Evolutionary conservation across 1,140 invertebrate species (phyloP).

Genomic region (Antheraea mylitta): DNA sequence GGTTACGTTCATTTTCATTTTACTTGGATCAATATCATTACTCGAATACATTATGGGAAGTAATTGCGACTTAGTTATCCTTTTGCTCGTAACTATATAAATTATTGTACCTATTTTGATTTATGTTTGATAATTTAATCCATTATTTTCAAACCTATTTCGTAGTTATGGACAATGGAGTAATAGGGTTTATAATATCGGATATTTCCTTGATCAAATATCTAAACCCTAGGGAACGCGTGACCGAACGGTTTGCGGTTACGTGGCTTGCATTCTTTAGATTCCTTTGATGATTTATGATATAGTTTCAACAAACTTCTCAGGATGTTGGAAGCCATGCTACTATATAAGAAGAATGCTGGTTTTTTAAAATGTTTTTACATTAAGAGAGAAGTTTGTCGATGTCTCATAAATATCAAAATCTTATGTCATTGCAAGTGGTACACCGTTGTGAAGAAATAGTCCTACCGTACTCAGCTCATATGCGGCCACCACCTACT

Average conservation of each 20-base stretch:
- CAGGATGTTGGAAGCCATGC: no score
- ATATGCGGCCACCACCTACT: no score
- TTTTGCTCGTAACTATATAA: neutral
- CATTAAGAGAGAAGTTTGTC: no score
- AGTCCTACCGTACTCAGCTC: no score
- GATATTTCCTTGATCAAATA: constrained; percentile 2
- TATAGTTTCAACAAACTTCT: no score
- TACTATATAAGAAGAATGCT: no score
- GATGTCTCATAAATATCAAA: no score
- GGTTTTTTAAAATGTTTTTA: no score
- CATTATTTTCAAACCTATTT: neutral
- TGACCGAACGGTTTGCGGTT: constrained; percentile 8
- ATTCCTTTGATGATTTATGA: neutral
- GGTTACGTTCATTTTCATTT: no score
- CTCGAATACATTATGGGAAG: neutral
- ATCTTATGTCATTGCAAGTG: no score
- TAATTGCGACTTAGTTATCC: neutral
- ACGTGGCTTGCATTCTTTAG: constrained; percentile 7
- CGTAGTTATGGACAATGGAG: neutral
- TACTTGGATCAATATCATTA: no score
- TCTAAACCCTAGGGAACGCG: constrained; percentile 6
- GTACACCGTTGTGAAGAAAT: no score
- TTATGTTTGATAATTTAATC: neutral
- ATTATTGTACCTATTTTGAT: neutral
- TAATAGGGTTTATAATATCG: neutral